phyloP scores from a whole-genome alignment of 2,113 vertebrate species.

The Dendrocopos noguchii region DNA sequence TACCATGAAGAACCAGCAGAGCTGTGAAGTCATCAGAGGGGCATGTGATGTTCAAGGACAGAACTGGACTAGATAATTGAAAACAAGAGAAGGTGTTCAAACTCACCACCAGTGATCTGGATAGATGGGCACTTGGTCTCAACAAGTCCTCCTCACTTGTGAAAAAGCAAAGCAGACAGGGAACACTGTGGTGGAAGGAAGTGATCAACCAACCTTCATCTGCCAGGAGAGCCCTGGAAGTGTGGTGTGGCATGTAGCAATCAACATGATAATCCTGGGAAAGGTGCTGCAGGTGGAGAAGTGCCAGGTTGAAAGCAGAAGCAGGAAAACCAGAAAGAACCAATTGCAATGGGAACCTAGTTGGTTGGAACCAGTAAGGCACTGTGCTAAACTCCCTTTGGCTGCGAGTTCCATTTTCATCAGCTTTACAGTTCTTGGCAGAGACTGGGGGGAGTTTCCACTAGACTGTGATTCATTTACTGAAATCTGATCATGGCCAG shows the following conservation, averaged over 20 bases:
- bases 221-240: background rate
- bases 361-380: constrained; percentile 44
- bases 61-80: background rate
- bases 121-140: background rate
- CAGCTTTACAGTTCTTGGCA: constrained; percentile 72
- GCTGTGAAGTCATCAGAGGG: background rate
- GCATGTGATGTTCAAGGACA: background rate
- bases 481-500: constrained; percentile 69
- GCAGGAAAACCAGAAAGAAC: constrained; percentile 9
- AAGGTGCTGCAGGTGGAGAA: constrained; percentile 11
- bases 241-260: background rate
- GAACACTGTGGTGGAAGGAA: background rate
- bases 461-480: constrained; percentile 68
- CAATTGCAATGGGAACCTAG: background rate
- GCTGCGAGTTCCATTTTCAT: constrained; percentile 55
- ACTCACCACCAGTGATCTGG: background rate
- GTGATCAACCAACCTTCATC: background rate
- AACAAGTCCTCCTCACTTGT: background rate
- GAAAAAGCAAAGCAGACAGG: background rate
- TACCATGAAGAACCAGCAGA: background rate
- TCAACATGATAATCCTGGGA: background rate
- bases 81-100: background rate
- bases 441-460: constrained; percentile 68
- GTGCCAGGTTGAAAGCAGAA: background rate
- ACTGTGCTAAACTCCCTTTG: constrained; percentile 38